Conservation (phyloP, 2,888 invertebrate species). For the Trilocha varians region DNA sequence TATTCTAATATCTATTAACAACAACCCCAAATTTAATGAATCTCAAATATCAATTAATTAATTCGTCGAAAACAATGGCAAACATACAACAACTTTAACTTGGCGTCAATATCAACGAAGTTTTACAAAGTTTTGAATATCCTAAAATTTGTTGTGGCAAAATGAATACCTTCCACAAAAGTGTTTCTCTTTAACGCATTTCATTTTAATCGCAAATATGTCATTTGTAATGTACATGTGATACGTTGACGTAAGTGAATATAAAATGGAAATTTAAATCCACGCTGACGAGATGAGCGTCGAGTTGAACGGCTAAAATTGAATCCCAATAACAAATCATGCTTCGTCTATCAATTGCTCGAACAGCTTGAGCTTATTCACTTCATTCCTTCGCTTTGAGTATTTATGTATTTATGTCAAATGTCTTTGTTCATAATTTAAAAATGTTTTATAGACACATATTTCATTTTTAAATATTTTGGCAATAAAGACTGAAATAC, state of each 20-base stretch:
- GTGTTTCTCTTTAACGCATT: background rate
- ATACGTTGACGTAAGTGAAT: slow-evolving; percentile 1
- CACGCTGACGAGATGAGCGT: slow-evolving; percentile 7
- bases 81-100: background rate
- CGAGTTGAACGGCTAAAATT: slow-evolving; percentile 2
- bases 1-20: background rate
- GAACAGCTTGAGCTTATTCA: background rate
- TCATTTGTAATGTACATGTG: background rate
- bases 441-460: background rate
- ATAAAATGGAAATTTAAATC: slow-evolving; percentile 5
- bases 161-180: background rate
- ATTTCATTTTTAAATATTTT: background rate
- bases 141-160: no score
- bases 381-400: no score
- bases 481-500: background rate
- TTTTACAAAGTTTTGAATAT: no score
- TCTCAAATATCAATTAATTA: slow-evolving; percentile 5
- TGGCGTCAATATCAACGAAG: no score
- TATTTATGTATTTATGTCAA: no score
- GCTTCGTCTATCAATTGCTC: slow-evolving; percentile 4
- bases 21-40: background rate
- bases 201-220: slow-evolving; percentile 5
- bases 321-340: slow-evolving; percentile 5
- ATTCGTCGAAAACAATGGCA: background rate
- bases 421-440: no score